Percentiles rank a stretch among this genome's conserved stretches.
phyloP scores from a whole-genome alignment of 2,888 invertebrate species.

The Drosophila mulleri region DNA sequence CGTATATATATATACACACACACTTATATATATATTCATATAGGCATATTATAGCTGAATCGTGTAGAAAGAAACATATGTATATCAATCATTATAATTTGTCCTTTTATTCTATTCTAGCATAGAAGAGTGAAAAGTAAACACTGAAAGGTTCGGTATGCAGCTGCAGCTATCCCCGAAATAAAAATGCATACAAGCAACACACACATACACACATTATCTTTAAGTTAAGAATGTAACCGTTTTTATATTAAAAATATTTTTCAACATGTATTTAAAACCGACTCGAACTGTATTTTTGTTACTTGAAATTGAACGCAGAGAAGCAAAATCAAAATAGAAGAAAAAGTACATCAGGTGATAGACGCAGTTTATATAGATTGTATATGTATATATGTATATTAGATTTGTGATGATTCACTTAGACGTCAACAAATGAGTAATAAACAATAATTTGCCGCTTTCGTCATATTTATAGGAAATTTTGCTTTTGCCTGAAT shows the following conservation, averaged over 20 bases:
- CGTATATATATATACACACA: slow-evolving; percentile 27
- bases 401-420: slow-evolving; percentile 4
- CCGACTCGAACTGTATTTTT: slow-evolving; percentile 1
- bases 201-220: slow-evolving; percentile 40
- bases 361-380: background rate
- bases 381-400: slow-evolving; percentile 4
- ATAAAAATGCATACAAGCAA: slow-evolving; percentile 33
- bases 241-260: slow-evolving; percentile 77
- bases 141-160: slow-evolving; percentile 27
- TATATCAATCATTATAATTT: slow-evolving; percentile 44
- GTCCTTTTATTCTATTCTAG: slow-evolving; percentile 59
- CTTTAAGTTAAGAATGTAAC: slow-evolving; percentile 60
- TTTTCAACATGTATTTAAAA: slow-evolving; percentile 74
- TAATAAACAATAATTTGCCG: slow-evolving; percentile 24
- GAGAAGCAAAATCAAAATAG: background rate
- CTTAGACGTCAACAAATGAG: slow-evolving; percentile 33
- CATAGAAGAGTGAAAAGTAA: slow-evolving; percentile 39
- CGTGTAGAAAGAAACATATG: slow-evolving; percentile 34
- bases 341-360: too few species aligned
- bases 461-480: slow-evolving; percentile 3
- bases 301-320: background rate
- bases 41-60: slow-evolving; percentile 69
- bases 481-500: slow-evolving; percentile 14
- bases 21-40: slow-evolving; percentile 42
- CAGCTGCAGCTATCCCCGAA: slow-evolving; percentile 18